Evolutionary conservation across 2,797 vertebrate genomes (phyloP).

Genomic region (Remorina albescens): DNA sequence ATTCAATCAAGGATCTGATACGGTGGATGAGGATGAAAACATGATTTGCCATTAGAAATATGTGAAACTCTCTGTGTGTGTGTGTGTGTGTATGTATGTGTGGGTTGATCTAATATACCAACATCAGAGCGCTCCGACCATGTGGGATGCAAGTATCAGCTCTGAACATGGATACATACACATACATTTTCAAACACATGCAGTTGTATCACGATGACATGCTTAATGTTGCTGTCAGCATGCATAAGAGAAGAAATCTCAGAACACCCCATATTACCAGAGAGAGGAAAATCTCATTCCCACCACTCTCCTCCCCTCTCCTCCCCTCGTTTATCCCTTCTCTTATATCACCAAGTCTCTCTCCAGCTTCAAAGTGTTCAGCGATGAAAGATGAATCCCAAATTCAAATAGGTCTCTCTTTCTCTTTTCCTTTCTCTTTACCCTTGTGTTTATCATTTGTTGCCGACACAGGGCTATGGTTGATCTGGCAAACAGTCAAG

Average conservation of each 20-base stretch:
- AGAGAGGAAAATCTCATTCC: constrained; percentile 69
- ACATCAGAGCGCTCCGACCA: constrained; percentile 41
- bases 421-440: constrained; percentile 45
- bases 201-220: constrained; percentile 41
- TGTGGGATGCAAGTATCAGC: neutral
- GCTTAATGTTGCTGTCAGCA: constrained; percentile 58
- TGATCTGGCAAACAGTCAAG: constrained; percentile 71
- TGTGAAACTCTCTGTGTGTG: constrained; percentile 27
- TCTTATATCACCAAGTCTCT: constrained; percentile 68
- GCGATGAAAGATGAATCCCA: constrained; percentile 61
- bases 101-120: constrained; percentile 30
- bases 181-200: constrained; percentile 8
- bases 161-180: constrained; percentile 26
- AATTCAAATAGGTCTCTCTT: constrained; percentile 63
- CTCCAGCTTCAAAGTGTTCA: constrained; percentile 67
- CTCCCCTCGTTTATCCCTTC: constrained; percentile 69
- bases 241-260: constrained; percentile 51
- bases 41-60: constrained; percentile 63
- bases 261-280: constrained; percentile 60
- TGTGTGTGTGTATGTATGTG: constrained; percentile 8
- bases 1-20: constrained; percentile 79
- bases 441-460: constrained; percentile 64
- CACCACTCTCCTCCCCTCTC: constrained; percentile 37
- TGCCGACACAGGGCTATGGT: constrained; percentile 60
- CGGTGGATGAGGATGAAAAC: constrained; percentile 66